Percentiles rank a stretch among this genome's conserved stretches.
phyloP scores from a whole-genome alignment of 1,140 invertebrate species.

The Drosophila navojoa region DNA sequence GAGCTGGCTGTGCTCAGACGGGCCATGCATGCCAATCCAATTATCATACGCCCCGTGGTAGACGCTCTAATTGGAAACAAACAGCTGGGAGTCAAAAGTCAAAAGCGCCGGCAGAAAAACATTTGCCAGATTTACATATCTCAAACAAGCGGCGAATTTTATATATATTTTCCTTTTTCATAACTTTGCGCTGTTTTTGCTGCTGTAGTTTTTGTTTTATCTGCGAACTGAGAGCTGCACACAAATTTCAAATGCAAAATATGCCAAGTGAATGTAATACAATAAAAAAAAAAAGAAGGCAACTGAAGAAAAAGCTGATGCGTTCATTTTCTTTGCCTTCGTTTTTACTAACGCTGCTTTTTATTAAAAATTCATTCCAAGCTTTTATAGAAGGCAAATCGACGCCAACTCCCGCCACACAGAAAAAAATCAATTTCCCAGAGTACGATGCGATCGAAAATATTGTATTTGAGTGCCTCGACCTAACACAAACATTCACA shows the following conservation, averaged over 20 bases:
- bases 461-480: constrained; percentile 61
- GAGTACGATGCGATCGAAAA: constrained; percentile 73
- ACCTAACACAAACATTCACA: constrained; percentile 20
- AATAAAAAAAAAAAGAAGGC: constrained; percentile 20
- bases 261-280: constrained; percentile 40
- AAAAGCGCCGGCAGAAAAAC: constrained; percentile 50
- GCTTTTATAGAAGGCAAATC: constrained; percentile 66
- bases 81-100: constrained; percentile 72
- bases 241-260: constrained; percentile 75
- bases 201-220: constrained; percentile 28
- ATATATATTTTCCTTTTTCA: constrained; percentile 19
- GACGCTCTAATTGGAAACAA: constrained; percentile 75
- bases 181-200: background rate
- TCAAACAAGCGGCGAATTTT: constrained; percentile 38
- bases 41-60: constrained; percentile 74
- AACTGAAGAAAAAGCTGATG: constrained; percentile 2
- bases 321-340: constrained; percentile 10
- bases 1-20: background rate
- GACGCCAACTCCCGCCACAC: constrained; percentile 30
- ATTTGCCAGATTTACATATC: constrained; percentile 75
- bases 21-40: constrained; percentile 72
- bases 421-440: constrained; percentile 61
- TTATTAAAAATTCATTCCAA: constrained; percentile 76
- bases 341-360: constrained; percentile 39
- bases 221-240: constrained; percentile 21